A percentile compares a stretch with the other conserved stretches of the same genome.
These are phyloP conservation scores for Nothura maculosa DNA, from an alignment of 2,797 vertebrate species.

Conservation along the genomic window DNA sequence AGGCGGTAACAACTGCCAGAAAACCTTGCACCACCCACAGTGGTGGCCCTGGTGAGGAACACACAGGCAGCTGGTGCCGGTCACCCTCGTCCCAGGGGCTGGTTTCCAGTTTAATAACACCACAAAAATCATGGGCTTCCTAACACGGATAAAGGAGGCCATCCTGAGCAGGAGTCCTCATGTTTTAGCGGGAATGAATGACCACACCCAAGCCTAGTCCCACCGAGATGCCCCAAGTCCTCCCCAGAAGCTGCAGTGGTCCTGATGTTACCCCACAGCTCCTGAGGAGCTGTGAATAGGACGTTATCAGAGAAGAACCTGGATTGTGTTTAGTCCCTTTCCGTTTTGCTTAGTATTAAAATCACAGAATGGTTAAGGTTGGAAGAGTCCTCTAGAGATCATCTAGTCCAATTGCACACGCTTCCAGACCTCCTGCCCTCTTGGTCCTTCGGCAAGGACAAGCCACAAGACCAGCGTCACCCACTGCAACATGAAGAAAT, in stretches of 20 bases:
- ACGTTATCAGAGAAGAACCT: neutral
- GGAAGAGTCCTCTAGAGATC: no score
- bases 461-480: neutral
- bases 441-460: neutral
- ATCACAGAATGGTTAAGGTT: no score
- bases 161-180: rapidly evolving
- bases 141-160: neutral
- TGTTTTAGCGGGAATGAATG: neutral
- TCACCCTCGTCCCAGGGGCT: rapidly evolving
- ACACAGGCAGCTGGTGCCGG: neutral
- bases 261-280: neutral
- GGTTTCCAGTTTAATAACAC: neutral
- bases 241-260: rapidly evolving
- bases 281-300: neutral
- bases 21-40: neutral
- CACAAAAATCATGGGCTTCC: neutral
- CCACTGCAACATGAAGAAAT: neutral
- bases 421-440: no score
- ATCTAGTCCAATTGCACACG: no score
- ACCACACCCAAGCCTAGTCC: rapidly evolving
- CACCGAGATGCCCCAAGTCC: neutral
- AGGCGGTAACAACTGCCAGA: neutral
- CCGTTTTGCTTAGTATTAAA: no score
- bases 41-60: neutral
- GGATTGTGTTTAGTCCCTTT: neutral